Percentiles rank a stretch among this genome's conserved stretches.
phyloP scores from a whole-genome alignment of 23 tunicate species.

The Botrylloides violaceus region DNA sequence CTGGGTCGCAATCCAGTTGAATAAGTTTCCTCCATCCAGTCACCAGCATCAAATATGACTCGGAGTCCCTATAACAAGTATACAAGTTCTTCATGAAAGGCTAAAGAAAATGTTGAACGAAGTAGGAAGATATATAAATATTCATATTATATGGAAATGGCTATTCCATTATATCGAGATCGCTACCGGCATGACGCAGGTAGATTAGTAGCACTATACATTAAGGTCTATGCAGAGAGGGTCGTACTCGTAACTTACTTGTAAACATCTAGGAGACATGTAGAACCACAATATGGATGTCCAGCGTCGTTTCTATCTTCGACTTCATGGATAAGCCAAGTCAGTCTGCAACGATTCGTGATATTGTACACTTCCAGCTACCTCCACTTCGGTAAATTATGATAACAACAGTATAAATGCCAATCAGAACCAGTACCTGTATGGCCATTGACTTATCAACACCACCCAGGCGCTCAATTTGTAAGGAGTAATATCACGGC shows the following conservation, averaged over 20 bases:
- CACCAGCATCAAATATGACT: not conserved
- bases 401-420: too few relatives aligned
- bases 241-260: too few relatives aligned
- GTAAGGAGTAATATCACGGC: constrained; percentile 5
- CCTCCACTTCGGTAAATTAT: too few relatives aligned
- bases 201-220: too few relatives aligned
- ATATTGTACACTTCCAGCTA: too few relatives aligned
- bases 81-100: too few relatives aligned
- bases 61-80: not conserved
- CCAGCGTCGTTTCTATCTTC: constrained; percentile 11
- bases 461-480: constrained; percentile 16
- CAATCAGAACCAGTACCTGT: constrained; percentile 11
- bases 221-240: too few relatives aligned
- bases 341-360: not conserved
- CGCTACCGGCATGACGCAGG: too few relatives aligned
- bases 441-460: constrained; percentile 20
- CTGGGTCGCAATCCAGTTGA: constrained; percentile 21
- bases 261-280: constrained; percentile 15
- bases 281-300: not conserved
- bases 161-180: not conserved
- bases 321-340: constrained; percentile 16
- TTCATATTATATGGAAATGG: not conserved
- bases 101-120: too few relatives aligned
- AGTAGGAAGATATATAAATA: not conserved
- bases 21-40: constrained; percentile 18